Conservation (phyloP, 1,140 invertebrate genomes). For the Alviniconcha marisindica region DNA sequence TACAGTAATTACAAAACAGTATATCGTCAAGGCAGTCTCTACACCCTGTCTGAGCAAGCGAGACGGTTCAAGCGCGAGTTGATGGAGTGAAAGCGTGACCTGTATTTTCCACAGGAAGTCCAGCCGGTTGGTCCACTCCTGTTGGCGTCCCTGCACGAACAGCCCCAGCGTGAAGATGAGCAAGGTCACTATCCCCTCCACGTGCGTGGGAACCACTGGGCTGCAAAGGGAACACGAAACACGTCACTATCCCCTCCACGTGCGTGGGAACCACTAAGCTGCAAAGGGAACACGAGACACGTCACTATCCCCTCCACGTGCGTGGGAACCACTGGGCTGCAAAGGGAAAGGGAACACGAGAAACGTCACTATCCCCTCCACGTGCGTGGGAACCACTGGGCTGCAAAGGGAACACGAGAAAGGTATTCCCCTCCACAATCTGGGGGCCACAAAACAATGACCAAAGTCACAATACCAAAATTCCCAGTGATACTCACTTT, state of each 20-base stretch:
- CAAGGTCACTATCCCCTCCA: conserved; percentile 80
- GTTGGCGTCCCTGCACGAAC: conserved; percentile 88
- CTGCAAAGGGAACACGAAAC: conserved; percentile 83
- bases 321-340: conserved; percentile 73
- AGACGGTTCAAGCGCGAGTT: no score
- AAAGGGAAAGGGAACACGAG: conserved; percentile 84
- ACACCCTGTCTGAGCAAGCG: no score
- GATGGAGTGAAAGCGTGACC: conserved; percentile 66
- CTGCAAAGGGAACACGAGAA: conserved; percentile 84
- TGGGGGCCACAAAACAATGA: no score
- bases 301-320: conserved; percentile 78
- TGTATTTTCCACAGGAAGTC: conserved; percentile 98
- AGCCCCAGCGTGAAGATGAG: conserved; percentile 89
- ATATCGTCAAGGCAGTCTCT: no score
- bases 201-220: conserved; percentile 74
- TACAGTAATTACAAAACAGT: not conserved
- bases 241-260: conserved; percentile 79
- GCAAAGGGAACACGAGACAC: conserved; percentile 84
- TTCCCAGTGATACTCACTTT: no score
- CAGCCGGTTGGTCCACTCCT: conserved; percentile 81
- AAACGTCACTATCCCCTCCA: conserved; percentile 80
- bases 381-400: conserved; percentile 74
- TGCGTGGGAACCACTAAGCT: conserved; percentile 75
- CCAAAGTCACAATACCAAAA: no score
- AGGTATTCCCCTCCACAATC: conserved; percentile 79